Conservation (phyloP, 2,113 vertebrate species). For the Alces alces region DNA sequence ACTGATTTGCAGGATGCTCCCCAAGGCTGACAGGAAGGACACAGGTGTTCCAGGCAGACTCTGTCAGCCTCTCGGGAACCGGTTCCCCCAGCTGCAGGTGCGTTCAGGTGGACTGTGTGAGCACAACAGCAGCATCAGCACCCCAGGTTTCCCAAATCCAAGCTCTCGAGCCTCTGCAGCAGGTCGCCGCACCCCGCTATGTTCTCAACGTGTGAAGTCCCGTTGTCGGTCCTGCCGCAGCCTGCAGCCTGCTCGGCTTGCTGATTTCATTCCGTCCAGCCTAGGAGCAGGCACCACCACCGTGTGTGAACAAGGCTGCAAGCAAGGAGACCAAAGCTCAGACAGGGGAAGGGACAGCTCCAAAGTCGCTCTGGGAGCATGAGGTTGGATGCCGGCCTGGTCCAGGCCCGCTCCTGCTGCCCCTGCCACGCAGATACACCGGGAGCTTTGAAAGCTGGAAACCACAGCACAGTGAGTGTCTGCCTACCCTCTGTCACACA, state of each 20-base stretch:
- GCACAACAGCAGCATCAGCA: not conserved
- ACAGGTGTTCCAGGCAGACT: not conserved
- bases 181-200: rapidly evolving
- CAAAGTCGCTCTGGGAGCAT: not conserved
- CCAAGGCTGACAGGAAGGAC: not conserved
- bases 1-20: not conserved
- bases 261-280: not conserved
- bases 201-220: not conserved
- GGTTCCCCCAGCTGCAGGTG: not conserved
- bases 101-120: not conserved
- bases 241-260: not conserved
- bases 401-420: not conserved
- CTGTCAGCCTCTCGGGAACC: not conserved
- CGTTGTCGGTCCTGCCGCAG: not conserved
- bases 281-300: not conserved
- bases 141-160: not conserved
- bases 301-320: not conserved
- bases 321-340: not conserved
- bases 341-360: not conserved
- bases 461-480: not conserved
- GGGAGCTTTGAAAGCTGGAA: not conserved
- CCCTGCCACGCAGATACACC: not conserved
- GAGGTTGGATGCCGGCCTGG: not conserved
- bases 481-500: not conserved
- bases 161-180: not conserved